Conservation (phyloP, 2,797 vertebrate species). For the Acipenser ruthenus region DNA sequence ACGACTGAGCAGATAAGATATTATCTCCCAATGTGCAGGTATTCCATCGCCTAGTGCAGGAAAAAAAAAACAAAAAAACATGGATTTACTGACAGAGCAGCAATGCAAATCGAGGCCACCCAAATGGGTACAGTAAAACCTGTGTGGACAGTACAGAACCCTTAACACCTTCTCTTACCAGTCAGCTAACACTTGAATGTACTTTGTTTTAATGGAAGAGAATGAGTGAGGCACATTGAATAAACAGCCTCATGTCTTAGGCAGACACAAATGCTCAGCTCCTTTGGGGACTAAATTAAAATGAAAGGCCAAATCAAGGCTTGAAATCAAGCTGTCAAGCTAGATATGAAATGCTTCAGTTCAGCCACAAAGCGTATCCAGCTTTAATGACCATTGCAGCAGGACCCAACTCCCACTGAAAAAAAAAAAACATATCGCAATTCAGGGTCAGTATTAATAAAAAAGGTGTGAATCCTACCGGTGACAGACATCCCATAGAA, state of each 20-base stretch:
- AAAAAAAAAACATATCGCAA: too few species aligned
- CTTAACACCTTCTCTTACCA: too few species aligned
- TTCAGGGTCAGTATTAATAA: too few species aligned
- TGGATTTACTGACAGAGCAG: slow-evolving; percentile 44
- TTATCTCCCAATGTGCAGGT: slow-evolving; percentile 20
- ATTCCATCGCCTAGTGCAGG: too few species aligned
- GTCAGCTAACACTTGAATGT: too few species aligned
- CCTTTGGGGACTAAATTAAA: slow-evolving; percentile 3
- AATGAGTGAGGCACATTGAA: slow-evolving; percentile 2
- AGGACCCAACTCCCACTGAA: slow-evolving; percentile 21
- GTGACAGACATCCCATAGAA: too few species aligned
- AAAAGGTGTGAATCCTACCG: too few species aligned
- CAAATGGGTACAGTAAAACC: not conserved
- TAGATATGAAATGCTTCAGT: too few species aligned
- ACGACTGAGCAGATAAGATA: slow-evolving; percentile 54
- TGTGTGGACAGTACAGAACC: not conserved
- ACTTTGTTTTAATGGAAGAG: too few species aligned
- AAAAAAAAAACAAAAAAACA: slow-evolving; percentile 50
- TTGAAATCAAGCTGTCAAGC: too few species aligned
- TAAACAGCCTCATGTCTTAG: slow-evolving; percentile 2
- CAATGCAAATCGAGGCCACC: slow-evolving; percentile 19
- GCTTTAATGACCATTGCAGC: slow-evolving; percentile 13
- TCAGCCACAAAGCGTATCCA: not conserved
- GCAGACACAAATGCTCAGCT: not conserved
- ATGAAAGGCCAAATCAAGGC: not conserved